A percentile compares a stretch with the other conserved stretches of the same genome.
Conservation (phyloP, 2,113 vertebrate genomes). For the Procavia capensis region DNA sequence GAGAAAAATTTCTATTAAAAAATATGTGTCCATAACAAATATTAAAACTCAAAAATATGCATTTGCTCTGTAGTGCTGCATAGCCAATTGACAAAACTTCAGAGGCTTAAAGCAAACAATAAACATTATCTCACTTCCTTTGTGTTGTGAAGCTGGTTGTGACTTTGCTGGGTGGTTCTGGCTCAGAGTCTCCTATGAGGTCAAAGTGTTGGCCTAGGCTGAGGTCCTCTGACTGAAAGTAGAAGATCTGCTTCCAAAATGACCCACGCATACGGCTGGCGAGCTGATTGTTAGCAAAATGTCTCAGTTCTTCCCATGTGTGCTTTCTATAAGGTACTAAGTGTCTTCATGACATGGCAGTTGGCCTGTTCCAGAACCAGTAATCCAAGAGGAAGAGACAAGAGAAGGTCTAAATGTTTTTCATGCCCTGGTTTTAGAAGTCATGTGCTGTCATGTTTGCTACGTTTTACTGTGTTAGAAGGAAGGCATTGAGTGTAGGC, state of each 20-base stretch:
- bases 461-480: neutral
- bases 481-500: neutral
- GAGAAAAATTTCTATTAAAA: constrained; percentile 8
- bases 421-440: neutral
- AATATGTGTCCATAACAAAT: neutral
- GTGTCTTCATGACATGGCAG: neutral
- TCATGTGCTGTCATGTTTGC: neutral
- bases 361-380: neutral
- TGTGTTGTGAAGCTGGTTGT: neutral
- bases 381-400: neutral
- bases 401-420: neutral
- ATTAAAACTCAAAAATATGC: neutral
- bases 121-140: neutral
- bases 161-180: neutral
- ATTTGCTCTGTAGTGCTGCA: neutral
- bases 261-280: neutral
- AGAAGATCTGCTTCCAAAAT: neutral
- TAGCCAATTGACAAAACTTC: neutral
- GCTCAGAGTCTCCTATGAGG: neutral
- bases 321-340: neutral
- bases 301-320: neutral
- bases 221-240: neutral
- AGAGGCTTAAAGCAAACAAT: neutral
- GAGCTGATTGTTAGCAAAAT: neutral
- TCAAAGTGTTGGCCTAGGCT: neutral